Percentiles rank a stretch among this genome's conserved stretches.
phyloP scores from a whole-genome alignment of 2,113 vertebrate species.

The Phrynosoma blainvillii region DNA sequence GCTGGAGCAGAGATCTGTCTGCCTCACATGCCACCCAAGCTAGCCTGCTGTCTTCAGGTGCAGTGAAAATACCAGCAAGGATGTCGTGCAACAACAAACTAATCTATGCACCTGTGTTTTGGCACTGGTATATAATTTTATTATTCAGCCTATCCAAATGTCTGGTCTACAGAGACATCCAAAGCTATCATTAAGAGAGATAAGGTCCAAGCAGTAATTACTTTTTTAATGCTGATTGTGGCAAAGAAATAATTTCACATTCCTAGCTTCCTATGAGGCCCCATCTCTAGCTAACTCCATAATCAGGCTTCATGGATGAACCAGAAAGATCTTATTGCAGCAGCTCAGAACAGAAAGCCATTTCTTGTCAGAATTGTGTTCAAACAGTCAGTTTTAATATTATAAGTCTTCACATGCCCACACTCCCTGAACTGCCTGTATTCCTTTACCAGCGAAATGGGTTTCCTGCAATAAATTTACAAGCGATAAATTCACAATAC shows the following conservation, averaged over 20 bases:
- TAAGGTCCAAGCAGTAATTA: background rate
- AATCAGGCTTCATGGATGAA: too few species aligned
- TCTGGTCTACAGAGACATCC: background rate
- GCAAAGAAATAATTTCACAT: background rate
- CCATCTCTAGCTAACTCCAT: too few species aligned
- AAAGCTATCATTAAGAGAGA: background rate
- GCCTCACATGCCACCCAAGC: background rate
- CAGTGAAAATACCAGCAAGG: background rate
- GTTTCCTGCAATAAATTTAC: background rate
- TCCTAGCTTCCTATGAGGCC: too few species aligned
- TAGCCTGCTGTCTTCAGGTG: background rate
- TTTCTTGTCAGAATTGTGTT: too few species aligned
- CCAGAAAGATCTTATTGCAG: too few species aligned
- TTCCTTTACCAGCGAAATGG: too few species aligned
- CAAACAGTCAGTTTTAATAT: too few species aligned
- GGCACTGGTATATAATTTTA: background rate
- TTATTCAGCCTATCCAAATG: background rate
- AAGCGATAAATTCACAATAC: constrained; percentile 56
- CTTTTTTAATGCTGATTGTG: background rate
- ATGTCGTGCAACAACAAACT: background rate
- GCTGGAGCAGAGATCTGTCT: background rate
- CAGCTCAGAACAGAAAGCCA: too few species aligned
- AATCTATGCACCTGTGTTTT: background rate
- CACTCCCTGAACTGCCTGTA: too few species aligned
- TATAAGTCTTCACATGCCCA: too few species aligned